Conservation (phyloP, 2,113 vertebrate genomes). For the Puffinus mauretanicus region DNA sequence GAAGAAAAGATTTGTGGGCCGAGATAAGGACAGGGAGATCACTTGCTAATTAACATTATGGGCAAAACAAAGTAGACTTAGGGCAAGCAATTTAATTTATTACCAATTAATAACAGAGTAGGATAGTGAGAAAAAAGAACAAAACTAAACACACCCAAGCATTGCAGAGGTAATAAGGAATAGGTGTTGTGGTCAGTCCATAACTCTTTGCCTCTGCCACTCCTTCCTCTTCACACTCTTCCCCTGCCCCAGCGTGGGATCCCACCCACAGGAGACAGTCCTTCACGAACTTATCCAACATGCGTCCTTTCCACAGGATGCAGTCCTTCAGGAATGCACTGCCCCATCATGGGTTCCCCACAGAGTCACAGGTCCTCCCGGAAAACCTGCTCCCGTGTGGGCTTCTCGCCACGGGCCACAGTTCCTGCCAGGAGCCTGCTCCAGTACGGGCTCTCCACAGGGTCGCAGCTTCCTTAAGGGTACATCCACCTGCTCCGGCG, state of each 20-base stretch:
- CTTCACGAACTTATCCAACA: not conserved
- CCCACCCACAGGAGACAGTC: too few species aligned
- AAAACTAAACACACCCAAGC: not conserved
- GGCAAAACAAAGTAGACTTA: not conserved
- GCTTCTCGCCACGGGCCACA: not conserved
- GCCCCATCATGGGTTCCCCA: not conserved
- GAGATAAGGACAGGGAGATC: not conserved
- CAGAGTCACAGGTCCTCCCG: not conserved
- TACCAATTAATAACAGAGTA: not conserved
- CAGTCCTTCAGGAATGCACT: not conserved
- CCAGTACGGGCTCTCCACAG: not conserved
- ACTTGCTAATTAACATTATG: not conserved
- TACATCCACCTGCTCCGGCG: not conserved
- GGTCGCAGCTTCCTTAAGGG: not conserved
- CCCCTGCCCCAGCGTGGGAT: not conserved
- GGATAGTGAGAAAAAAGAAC: not conserved
- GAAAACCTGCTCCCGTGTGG: not conserved
- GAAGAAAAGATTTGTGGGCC: not conserved
- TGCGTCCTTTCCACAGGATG: not conserved
- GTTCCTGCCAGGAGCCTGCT: not conserved
- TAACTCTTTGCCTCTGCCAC: not conserved
- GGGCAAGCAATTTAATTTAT: not conserved
- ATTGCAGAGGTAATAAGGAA: not conserved
- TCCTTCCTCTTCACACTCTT: not conserved
- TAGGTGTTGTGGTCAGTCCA: not conserved